Conservation (phyloP, 2,797 vertebrate species). For the Pseudochirops cupreus region DNA sequence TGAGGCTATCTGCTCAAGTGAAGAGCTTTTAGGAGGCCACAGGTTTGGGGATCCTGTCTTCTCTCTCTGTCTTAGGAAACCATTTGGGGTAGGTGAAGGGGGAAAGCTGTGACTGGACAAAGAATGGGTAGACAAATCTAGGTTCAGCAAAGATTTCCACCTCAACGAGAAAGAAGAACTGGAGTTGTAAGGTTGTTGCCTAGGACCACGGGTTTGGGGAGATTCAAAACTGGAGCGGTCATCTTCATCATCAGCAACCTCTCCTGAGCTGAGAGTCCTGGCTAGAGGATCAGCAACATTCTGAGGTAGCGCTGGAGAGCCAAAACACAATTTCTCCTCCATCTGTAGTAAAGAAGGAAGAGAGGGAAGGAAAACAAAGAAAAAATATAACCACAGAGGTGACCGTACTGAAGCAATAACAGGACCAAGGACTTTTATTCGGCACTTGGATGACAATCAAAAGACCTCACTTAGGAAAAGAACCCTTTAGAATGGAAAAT, state of each 20-base stretch:
- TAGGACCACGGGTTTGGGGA: accelerated
- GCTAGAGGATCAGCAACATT: constrained; percentile 3
- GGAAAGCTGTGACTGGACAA: constrained; percentile 75
- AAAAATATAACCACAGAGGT: accelerated
- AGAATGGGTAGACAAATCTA: constrained; percentile 36
- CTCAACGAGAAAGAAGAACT: constrained; percentile 42
- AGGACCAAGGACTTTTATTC: not conserved
- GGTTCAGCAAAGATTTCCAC: constrained; percentile 47
- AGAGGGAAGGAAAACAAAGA: not conserved
- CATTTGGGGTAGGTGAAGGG: constrained; percentile 73
- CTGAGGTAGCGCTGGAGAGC: not conserved
- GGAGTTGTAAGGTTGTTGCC: constrained; percentile 37
- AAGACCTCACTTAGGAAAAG: not conserved
- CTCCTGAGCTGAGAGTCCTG: constrained; percentile 52
- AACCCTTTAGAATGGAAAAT: not conserved
- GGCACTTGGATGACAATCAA: not conserved
- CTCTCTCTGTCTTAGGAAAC: constrained; percentile 66
- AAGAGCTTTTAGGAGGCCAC: constrained; percentile 75
- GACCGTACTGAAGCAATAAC: not conserved
- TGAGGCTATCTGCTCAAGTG: not conserved
- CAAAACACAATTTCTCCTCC: constrained; percentile 35
- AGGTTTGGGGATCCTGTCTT: constrained; percentile 76
- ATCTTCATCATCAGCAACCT: constrained; percentile 51
- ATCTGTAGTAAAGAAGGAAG: constrained; percentile 63
- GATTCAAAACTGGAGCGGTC: not conserved